Percentiles rank a stretch among this genome's conserved stretches.
phyloP scores from a whole-genome alignment of 1,140 invertebrate genomes.

The Bursaphelenchus mucronatus region DNA sequence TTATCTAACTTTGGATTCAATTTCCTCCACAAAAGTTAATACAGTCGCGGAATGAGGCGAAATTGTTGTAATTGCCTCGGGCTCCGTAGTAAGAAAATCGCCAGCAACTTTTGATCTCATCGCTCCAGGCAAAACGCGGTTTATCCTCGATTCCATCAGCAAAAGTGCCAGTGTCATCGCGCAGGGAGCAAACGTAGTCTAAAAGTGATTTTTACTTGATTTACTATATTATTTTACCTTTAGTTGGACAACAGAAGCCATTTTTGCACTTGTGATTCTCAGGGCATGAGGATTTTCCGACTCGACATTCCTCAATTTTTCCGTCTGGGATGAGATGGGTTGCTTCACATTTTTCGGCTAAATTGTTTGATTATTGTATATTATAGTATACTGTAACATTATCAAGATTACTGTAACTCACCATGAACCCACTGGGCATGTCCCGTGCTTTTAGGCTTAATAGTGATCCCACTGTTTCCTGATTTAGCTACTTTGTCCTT shows the following conservation, averaged over 20 bases:
- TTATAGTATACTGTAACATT: no score
- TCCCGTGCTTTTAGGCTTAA: conserved; percentile 6
- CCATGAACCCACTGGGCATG: conserved; percentile 26
- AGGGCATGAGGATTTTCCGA: conserved; percentile 25
- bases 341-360: conserved; percentile 41
- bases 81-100: conserved; percentile 48
- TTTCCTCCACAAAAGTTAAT: conserved; percentile 36
- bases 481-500: conserved; percentile 20
- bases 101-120: conserved; percentile 42
- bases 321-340: conserved; percentile 43
- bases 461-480: conserved; percentile 15
- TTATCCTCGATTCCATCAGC: conserved; percentile 48
- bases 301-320: conserved; percentile 38
- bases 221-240: conserved; percentile 19
- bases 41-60: conserved; percentile 36
- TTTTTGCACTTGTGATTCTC: conserved; percentile 35
- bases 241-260: conserved; percentile 47
- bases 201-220: conserved; percentile 22
- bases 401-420: conserved; percentile 11
- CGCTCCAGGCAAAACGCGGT: conserved; percentile 44
- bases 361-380: conserved; percentile 3
- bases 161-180: conserved; percentile 46
- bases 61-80: conserved; percentile 46
- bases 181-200: conserved; percentile 45
- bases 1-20: conserved; percentile 3